A percentile compares a stretch with the other conserved stretches of the same genome.
These are phyloP conservation scores for Parapristionchus giblindavisi DNA, from an alignment of 2,888 invertebrate genomes.

Conservation along the genomic window DNA sequence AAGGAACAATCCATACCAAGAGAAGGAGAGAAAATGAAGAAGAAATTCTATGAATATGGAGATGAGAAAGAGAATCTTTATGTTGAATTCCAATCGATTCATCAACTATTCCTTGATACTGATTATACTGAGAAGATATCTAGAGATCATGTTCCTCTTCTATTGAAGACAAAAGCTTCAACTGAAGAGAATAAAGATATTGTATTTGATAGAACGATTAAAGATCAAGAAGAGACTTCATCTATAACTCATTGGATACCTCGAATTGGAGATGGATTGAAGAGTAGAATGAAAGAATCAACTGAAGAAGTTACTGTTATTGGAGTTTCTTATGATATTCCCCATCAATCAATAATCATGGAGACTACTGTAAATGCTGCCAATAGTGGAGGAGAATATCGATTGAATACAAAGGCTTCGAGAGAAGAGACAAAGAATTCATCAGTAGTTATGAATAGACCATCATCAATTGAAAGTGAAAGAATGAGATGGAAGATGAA, in stretches of 20 bases:
- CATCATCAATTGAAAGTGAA: constrained; percentile 43
- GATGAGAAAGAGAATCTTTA: constrained; percentile 60
- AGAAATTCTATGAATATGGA: constrained; percentile 61
- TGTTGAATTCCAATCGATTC: constrained; percentile 55
- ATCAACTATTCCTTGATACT: constrained; percentile 49
- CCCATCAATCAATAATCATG: constrained; percentile 38
- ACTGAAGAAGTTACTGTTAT: constrained; percentile 51
- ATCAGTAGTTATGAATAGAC: constrained; percentile 41
- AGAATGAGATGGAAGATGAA: constrained; percentile 45
- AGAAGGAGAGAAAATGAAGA: constrained; percentile 41
- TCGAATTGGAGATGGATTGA: constrained; percentile 46
- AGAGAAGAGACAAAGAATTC: constrained; percentile 47
- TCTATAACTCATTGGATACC: constrained; percentile 47
- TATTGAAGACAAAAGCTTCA: constrained; percentile 45
- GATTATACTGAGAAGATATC: constrained; percentile 43
- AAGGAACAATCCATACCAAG: constrained; percentile 49
- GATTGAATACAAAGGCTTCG: constrained; percentile 54
- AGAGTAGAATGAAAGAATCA: constrained; percentile 47
- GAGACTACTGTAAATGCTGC: constrained; percentile 40
- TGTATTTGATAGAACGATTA: constrained; percentile 37
- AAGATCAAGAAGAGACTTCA: constrained; percentile 38
- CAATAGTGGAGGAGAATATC: constrained; percentile 56
- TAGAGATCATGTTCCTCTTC: constrained; percentile 41
- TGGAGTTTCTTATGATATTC: constrained; percentile 54
- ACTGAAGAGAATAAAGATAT: constrained; percentile 41